Evolutionary conservation across 2,888 invertebrate genomes (phyloP).

Genomic region (Drosophila testacea): DNA sequence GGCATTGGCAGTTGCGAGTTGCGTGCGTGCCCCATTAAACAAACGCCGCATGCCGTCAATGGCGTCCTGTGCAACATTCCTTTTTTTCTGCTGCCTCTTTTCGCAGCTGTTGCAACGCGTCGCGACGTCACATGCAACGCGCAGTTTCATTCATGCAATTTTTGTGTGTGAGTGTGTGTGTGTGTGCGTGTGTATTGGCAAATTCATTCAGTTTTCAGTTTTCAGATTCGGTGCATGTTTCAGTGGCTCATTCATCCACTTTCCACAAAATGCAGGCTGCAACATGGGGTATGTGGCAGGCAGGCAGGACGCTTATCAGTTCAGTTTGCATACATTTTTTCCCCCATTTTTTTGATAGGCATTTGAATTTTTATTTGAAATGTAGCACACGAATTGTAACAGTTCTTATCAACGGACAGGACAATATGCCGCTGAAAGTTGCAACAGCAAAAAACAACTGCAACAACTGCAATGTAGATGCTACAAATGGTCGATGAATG

Average conservation of each 20-base stretch:
- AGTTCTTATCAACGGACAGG: slow-evolving; percentile 8
- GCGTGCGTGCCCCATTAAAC: slow-evolving; percentile 79
- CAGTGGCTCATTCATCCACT: slow-evolving; percentile 69
- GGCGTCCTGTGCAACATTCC: slow-evolving; percentile 37
- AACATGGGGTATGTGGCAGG: slow-evolving; percentile 6
- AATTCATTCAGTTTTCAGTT: slow-evolving; percentile 70
- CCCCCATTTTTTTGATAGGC: slow-evolving; percentile 15
- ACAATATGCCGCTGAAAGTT: not conserved
- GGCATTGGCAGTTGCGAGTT: slow-evolving; percentile 29
- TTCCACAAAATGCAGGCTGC: slow-evolving; percentile 32
- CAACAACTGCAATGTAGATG: not conserved
- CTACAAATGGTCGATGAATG: slow-evolving; percentile 14
- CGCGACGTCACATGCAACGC: slow-evolving; percentile 66
- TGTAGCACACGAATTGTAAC: slow-evolving; percentile 29
- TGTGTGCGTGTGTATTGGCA: slow-evolving; percentile 43
- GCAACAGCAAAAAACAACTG: not conserved
- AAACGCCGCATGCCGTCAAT: slow-evolving; percentile 65
- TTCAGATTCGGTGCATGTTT: slow-evolving; percentile 56
- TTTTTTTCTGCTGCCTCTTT: slow-evolving; percentile 21
- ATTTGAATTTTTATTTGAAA: slow-evolving; percentile 3
- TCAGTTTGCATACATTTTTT: slow-evolving; percentile 11
- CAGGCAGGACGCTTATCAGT: slow-evolving; percentile 55
- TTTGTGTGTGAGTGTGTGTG: slow-evolving; percentile 31
- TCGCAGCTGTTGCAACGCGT: slow-evolving; percentile 63
- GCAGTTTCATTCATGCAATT: slow-evolving; percentile 77